Base-by-base conservation (phyloP, 2,888 invertebrate genomes). In the Cynaeus angustus region DNA sequence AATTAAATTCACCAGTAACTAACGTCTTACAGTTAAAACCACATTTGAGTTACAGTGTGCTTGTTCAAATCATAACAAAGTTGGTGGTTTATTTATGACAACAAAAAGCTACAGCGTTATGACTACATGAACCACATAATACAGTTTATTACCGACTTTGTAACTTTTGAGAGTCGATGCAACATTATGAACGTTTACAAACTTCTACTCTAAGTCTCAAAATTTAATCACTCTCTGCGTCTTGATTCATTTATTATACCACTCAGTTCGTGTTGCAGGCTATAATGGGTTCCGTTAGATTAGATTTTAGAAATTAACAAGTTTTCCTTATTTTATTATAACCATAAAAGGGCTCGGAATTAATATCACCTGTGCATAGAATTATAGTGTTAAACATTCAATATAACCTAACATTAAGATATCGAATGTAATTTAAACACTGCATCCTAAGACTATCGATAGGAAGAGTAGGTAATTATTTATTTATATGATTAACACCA, bases 131-230 rank as follows among this genome's bases (percentile, higher is more conserved):
- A 45, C 14, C 59, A 14, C 46, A 59, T 59, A 56, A 26, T 56
- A 28, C 26, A 28, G 28, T 59, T 59, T 59, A 59, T 59, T 59
- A 59, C 59, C 33, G 30, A 45, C 41, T 59, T 59, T 46, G 37
- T 46, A 46, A 59, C 59, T 59, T 59, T 12, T 59, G 30, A 59
- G 37, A 21, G 45, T 28, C 58, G 58, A 58, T 58, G 59, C 28
- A 37, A 59, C 59, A 33, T 59, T 59, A 59, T 45, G 59, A 59
- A 28, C 16, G 43, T 58, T 45, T 28, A 13, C 56, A n/a, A 43
- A 56, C 56, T 56, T 21, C 43, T 14, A 28, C 45, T 30, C 10
- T 10, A 16, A 59, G 10, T 14, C 46, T 59, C 26, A 58, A 59
- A 33, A 33, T 59, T 59, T 59, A 59, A 59, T 59, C 30, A 56